phyloP scores from a whole-genome alignment of 92 coral and sea anemone species.

The Blastomussa wellsi region DNA sequence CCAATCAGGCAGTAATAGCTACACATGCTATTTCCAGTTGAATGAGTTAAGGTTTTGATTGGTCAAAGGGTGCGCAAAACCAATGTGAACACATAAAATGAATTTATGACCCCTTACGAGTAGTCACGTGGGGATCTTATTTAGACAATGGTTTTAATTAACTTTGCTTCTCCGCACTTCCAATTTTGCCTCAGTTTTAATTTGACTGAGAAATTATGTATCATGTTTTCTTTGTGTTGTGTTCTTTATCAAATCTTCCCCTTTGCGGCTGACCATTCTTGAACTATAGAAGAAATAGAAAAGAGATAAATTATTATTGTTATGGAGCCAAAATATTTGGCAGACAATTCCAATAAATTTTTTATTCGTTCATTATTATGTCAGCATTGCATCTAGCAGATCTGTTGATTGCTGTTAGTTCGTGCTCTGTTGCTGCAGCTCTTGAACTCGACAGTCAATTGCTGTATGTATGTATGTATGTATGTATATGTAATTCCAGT shows the following conservation, averaged over 20 bases:
- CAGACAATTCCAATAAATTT: slow-evolving; percentile 43
- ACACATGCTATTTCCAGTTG: neutral
- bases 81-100: neutral
- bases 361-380: slow-evolving; percentile 51
- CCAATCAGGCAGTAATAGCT: neutral
- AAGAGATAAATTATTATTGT: slow-evolving; percentile 49
- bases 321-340: slow-evolving; percentile 46
- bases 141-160: neutral
- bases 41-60: neutral
- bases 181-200: neutral
- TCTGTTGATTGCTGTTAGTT: slow-evolving; percentile 10
- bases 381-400: slow-evolving; percentile 33
- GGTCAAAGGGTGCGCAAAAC: neutral
- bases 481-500: slow-evolving; percentile 31
- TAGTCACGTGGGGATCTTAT: neutral
- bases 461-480: slow-evolving; percentile 12
- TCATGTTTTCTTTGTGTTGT: neutral
- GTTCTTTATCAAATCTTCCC: neutral
- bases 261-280: slow-evolving; percentile 41
- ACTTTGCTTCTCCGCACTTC: neutral
- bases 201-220: neutral
- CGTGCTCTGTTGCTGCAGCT: neutral
- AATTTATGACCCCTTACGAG: neutral
- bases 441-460: neutral
- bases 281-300: slow-evolving; percentile 37